Conservation (phyloP, 2,113 vertebrate genomes). For the Otocyon megalotis region DNA sequence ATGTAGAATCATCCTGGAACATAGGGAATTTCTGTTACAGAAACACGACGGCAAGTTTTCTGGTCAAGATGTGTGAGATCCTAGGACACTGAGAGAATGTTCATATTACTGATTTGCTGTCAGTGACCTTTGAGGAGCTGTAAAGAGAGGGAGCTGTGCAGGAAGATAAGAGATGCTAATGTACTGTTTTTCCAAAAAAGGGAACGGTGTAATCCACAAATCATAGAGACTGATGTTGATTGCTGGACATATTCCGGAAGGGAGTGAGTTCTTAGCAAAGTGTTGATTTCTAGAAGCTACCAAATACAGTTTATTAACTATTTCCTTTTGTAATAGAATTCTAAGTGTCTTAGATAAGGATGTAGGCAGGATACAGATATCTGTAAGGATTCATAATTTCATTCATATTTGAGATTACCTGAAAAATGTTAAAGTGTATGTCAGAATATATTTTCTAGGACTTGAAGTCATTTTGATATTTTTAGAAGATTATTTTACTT, state of each 20-base stretch:
- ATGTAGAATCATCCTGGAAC: neutral
- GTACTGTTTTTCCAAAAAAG: neutral
- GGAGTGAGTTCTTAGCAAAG: neutral
- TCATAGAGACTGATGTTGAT: neutral
- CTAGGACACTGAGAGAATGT: neutral
- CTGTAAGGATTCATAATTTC: neutral
- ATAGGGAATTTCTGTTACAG: neutral
- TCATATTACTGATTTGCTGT: neutral
- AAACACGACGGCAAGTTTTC: neutral
- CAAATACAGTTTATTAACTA: neutral
- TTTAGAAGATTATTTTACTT: neutral
- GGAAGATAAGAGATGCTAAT: neutral
- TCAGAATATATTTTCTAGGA: conserved; percentile 34
- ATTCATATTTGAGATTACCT: neutral
- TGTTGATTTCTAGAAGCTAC: conserved; percentile 6
- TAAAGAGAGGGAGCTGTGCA: neutral
- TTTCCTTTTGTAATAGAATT: conserved; percentile 19
- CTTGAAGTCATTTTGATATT: conserved; percentile 1
- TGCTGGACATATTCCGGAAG: conserved; percentile 10
- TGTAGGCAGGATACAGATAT: neutral
- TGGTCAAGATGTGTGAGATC: neutral
- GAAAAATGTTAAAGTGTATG: neutral
- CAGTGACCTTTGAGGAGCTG: neutral
- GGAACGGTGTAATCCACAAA: neutral
- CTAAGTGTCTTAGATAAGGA: neutral